Conservation (phyloP, 1,140 invertebrate genomes). For the Aphaenogaster rudis region DNA sequence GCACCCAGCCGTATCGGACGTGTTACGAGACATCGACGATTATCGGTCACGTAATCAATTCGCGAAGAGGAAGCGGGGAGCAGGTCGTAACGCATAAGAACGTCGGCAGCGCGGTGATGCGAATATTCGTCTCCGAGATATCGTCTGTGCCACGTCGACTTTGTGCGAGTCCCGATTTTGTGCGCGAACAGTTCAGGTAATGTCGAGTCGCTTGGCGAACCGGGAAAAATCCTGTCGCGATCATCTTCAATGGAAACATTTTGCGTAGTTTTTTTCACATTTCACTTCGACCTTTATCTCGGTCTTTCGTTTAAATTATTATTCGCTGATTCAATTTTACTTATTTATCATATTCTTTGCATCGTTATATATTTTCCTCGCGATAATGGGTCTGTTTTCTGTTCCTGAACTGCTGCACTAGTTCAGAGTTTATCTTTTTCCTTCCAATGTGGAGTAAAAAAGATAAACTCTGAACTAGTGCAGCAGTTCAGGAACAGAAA, state of each 20-base stretch:
- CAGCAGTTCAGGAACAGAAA: too few species aligned
- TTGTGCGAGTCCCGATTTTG: neutral
- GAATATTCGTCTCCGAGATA: neutral
- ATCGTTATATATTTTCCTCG: too few species aligned
- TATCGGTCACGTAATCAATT: constrained; percentile 51
- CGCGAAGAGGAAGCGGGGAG: neutral
- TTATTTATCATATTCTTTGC: neutral
- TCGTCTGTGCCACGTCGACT: neutral
- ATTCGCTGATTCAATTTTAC: neutral
- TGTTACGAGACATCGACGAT: constrained; percentile 65
- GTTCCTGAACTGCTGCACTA: too few species aligned
- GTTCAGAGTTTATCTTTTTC: too few species aligned
- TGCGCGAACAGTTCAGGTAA: constrained; percentile 14
- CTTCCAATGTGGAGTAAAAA: too few species aligned
- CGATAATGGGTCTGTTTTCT: too few species aligned
- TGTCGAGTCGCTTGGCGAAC: neutral
- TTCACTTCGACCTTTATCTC: neutral
- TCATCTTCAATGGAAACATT: neutral
- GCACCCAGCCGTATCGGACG: constrained; percentile 57
- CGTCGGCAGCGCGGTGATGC: neutral
- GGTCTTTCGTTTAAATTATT: neutral
- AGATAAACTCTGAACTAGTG: too few species aligned
- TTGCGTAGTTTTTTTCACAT: neutral
- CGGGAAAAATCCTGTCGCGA: neutral
- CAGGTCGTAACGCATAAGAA: constrained; percentile 35